A percentile compares a stretch with the other conserved stretches of the same genome.
Evolutionary conservation across 1,140 invertebrate genomes (phyloP).

Genomic region (Gonioctena quinquepunctata): DNA sequence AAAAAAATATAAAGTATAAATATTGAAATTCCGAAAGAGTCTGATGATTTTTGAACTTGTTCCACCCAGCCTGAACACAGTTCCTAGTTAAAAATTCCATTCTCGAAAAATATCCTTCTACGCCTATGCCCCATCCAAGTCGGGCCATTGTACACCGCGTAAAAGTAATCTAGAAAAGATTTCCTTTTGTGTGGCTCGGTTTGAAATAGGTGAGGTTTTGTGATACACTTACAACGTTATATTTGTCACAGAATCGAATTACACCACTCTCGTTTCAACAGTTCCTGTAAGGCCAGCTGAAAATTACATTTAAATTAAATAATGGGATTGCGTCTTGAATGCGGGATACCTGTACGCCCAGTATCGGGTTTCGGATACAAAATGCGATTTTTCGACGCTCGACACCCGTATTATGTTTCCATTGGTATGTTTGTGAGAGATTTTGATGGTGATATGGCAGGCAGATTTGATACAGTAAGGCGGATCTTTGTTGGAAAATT

Average conservation of each 20-base stretch:
- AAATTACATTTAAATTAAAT: slow-evolving; percentile 19
- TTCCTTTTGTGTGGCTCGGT: background rate
- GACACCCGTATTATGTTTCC: background rate
- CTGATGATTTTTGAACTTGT: too few relatives aligned
- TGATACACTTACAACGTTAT: slow-evolving; percentile 15
- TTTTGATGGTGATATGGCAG: background rate
- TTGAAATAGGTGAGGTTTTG: slow-evolving; percentile 4
- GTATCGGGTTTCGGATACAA: background rate
- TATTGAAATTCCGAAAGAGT: too few relatives aligned
- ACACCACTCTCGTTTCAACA: slow-evolving; percentile 8
- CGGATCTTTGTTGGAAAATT: too few relatives aligned
- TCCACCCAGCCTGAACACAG: too few relatives aligned
- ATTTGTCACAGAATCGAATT: slow-evolving; percentile 18
- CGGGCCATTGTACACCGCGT: too few relatives aligned
- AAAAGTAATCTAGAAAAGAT: background rate
- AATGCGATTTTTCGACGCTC: background rate
- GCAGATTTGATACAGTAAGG: background rate
- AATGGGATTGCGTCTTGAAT: slow-evolving; percentile 8
- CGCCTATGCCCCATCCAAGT: too few relatives aligned
- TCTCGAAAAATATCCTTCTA: too few relatives aligned
- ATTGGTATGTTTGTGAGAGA: background rate
- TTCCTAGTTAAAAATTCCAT: too few relatives aligned
- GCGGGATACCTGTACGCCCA: slow-evolving; percentile 2
- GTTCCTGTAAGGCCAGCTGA: slow-evolving; percentile 3
- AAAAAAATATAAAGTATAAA: too few relatives aligned